Percentiles rank a stretch among this genome's conserved stretches.
Evolutionary conservation across 2,113 vertebrate genomes (phyloP).

Genomic region (Sturnus vulgaris): DNA sequence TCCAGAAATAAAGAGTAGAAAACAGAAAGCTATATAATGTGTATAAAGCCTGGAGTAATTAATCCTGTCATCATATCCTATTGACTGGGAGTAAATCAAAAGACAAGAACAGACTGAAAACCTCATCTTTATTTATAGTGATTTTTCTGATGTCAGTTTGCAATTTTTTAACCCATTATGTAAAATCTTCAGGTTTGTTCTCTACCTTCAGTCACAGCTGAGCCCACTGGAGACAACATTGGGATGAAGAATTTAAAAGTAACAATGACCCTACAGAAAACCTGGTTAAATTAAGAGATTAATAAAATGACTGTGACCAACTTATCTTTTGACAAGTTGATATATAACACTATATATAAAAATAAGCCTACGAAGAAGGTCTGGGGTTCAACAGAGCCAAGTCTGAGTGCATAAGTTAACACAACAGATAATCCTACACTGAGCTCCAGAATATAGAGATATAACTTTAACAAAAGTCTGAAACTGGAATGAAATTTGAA

Average conservation of each 20-base stretch:
- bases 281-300: not conserved
- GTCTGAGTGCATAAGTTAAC: not conserved
- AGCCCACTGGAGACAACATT: not conserved
- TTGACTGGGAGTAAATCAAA: not conserved
- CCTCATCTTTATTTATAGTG: fast-evolving
- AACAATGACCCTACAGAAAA: not conserved
- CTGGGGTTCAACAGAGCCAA: not conserved
- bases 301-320: not conserved
- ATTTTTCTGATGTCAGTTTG: not conserved
- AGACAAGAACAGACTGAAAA: not conserved
- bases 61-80: not conserved
- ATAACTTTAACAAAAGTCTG: not conserved
- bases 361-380: not conserved
- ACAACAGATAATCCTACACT: not conserved
- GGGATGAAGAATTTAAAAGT: not conserved
- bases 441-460: not conserved
- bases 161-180: not conserved
- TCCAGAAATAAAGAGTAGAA: not conserved
- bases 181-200: not conserved
- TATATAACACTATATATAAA: not conserved
- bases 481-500: not conserved
- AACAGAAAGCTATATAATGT: not conserved
- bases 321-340: not conserved
- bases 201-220: not conserved
- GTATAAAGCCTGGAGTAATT: not conserved